Percentiles rank a stretch among this genome's conserved stretches.
Evolutionary conservation across 2,888 invertebrate genomes (phyloP).

Genomic region (Diaprepes abbreviatus): DNA sequence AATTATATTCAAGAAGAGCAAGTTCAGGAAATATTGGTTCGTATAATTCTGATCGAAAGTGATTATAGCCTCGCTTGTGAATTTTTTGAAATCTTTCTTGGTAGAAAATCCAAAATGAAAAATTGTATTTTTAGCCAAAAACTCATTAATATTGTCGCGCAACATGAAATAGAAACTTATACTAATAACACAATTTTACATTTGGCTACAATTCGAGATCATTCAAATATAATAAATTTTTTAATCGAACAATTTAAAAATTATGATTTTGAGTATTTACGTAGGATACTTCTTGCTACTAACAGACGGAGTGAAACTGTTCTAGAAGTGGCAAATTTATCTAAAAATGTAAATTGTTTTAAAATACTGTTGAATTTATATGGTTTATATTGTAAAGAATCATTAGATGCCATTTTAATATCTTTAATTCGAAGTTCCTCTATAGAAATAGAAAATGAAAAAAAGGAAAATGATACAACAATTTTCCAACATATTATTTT

Average conservation of each 20-base stretch:
- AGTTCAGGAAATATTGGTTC: neutral
- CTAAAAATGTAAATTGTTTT: neutral
- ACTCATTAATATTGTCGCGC: neutral
- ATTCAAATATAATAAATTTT: neutral
- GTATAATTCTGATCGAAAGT: neutral
- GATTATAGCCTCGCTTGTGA: constrained; percentile 3
- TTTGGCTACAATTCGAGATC: neutral
- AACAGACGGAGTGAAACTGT: neutral
- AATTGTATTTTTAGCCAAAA: neutral
- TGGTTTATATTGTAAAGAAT: constrained; percentile 3
- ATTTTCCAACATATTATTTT: neutral
- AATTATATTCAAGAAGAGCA: neutral
- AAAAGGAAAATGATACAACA: neutral
- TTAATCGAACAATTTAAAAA: neutral
- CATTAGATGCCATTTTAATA: neutral
- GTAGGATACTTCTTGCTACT: neutral
- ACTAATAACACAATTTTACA: neutral
- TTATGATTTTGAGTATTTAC: neutral
- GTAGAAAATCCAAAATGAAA: neutral
- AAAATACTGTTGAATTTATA: neutral
- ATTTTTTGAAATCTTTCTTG: neutral
- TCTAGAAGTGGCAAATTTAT: neutral
- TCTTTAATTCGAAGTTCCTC: neutral
- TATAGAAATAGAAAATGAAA: neutral
- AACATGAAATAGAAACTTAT: neutral